Base-by-base conservation (phyloP, 1,140 invertebrate genomes). In the Oscheius sp. region DNA sequence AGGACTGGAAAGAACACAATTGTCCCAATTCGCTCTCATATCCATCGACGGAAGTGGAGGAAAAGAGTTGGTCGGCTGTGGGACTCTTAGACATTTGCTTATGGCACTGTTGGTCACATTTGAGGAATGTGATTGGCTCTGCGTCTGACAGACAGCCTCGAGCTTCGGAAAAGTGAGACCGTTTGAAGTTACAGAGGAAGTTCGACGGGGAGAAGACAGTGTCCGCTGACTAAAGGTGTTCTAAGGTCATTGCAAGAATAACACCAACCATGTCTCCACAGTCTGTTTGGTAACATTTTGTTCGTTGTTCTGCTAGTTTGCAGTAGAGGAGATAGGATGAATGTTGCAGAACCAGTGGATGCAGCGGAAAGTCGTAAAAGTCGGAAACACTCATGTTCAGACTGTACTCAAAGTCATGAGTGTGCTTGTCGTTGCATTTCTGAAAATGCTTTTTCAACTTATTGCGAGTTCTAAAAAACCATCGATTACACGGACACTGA, bases 321-420 rank as follows among this genome's bases (percentile, higher is more conserved):
- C 81, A 83, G 67, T 83, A 83, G 2, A 77, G 67, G 36, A 77
- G 42, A 62, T 72, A 84, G 31, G 74, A 68, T 15, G 59, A 63
- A 45, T 82, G 79, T 13, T 84, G 67, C 3, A 83, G 64, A 36
- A 83, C 73, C 49, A 78, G 74, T 4, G 81, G 81, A 69, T 83
- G 81, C 64, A 83, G 83, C 10, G 81, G 81, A 49, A 83, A 83
- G 59, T 83, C 81, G 38, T 83, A 83, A 61, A 83, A 83, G 38
- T 84, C 82, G 20, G 77, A 55, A n/a, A 63, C n/a, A 13, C 75
- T 77, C 34, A 84, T 73, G 20, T 72, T 70, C 26, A 83, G 73
- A 52, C 49, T 73, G n/a, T 35, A 63, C 67, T 82, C 81, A 55
- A 82, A 82, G 2, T 77, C 77, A 13, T 42, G 15, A 23, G 72